Base-by-base conservation (phyloP, 2,113 vertebrate species). In the Sarotherodon lohbergeri region DNA sequence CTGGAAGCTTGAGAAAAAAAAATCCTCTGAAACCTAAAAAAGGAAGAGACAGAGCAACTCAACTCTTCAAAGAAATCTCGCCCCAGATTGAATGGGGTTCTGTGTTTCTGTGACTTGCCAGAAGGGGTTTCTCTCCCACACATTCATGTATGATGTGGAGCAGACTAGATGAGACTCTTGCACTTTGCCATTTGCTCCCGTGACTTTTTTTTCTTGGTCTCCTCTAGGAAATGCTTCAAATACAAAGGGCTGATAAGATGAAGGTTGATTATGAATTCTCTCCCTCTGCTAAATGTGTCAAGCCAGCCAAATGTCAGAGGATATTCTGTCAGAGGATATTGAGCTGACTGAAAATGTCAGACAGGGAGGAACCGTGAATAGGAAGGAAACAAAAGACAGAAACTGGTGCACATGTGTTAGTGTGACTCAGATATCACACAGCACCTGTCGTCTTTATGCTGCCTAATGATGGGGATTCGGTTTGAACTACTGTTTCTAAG, bases 311-410 rank as follows among this genome's bases (percentile, higher is more conserved):
- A 96, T 95, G 94, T 95, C 95, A 96, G 90, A 91, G 87, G 91
- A 93, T 90, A 93, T 91, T 94, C 93, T 86, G 93, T 95, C 93
- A 92, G 87, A 90, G 86, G 91, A 93, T 93, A 94, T 91, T 91
- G 95, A 96, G 92, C 92, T 71, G 84, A 90, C 88, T 89, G 93
- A 90, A 96, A 96, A 96, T 95, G 95, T 94, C 95, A 96, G 92
- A 89, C 73, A 22, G 66, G 82, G 36, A 59, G 63, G 50, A 92
- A 59, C 48, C 24, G 14, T 68, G 76, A 94, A 81, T 84, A 50
- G 71, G 57, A 66, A 89, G 83, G 81, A 91, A 90, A 87, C 83
- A 92, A 90, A 90, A 63, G 50, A 50, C 66, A 54, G 59, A 91
- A 90, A 85, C 9, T 61, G 50, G 80, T 46, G 63, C 87, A 76